Conservation (phyloP, 1,140 invertebrate species). For the Hycleus cichorii region DNA sequence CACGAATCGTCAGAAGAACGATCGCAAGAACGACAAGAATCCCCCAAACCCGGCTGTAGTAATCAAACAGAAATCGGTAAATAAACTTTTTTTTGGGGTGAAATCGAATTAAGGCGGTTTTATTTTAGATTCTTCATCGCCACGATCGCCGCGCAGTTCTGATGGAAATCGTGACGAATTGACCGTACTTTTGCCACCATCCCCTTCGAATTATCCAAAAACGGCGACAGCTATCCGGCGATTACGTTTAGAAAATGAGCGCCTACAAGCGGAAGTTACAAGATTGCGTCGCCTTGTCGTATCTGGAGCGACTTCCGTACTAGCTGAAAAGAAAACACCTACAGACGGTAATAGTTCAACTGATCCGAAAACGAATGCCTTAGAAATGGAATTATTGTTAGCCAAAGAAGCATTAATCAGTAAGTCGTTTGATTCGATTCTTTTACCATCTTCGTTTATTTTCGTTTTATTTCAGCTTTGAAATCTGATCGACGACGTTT, state of each 20-base stretch:
- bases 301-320: conserved; percentile 32
- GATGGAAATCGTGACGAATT: conserved; percentile 34
- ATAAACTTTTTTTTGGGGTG: not conserved
- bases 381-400: conserved; percentile 53
- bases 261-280: conserved; percentile 57
- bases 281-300: conserved; percentile 50
- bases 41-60: conserved; percentile 36
- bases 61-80: conserved; percentile 36
- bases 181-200: conserved; percentile 24
- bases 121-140: conserved; percentile 32
- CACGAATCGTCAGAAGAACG: conserved; percentile 25
- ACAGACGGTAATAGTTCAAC: conserved; percentile 14
- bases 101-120: too few relatives aligned
- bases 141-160: conserved; percentile 32
- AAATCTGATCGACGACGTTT: conserved; percentile 84
- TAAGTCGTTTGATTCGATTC: conserved; percentile 21
- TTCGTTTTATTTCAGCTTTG: conserved; percentile 49
- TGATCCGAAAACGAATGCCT: conserved; percentile 34
- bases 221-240: conserved; percentile 42
- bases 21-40: conserved; percentile 21
- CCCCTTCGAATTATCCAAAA: conserved; percentile 31
- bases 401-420: conserved; percentile 47
- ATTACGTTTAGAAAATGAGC: conserved; percentile 58
- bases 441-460: conserved; percentile 13
- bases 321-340: conserved; percentile 31